These are phyloP conservation scores for Diprion similis DNA, from an alignment of 1,140 invertebrate species.

Conservation along the genomic window DNA sequence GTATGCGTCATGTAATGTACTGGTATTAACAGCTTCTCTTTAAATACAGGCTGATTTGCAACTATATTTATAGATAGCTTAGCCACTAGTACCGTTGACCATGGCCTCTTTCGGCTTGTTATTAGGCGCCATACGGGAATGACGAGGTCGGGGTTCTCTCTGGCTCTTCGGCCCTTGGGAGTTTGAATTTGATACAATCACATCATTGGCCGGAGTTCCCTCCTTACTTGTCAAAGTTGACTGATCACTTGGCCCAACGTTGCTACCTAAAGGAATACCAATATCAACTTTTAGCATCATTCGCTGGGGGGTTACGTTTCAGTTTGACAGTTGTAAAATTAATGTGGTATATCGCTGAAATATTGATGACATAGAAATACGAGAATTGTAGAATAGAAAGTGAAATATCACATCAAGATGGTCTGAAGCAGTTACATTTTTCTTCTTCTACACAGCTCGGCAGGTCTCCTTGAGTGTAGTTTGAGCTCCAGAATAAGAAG, in stretches of 20 bases:
- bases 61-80: slow-evolving; percentile 32
- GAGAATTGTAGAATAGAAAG: too few species aligned
- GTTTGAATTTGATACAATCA: slow-evolving; percentile 46
- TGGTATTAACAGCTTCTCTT: slow-evolving; percentile 52
- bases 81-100: slow-evolving; percentile 68
- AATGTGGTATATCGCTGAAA: too few species aligned
- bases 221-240: slow-evolving; percentile 52
- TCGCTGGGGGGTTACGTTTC: too few species aligned
- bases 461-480: too few species aligned
- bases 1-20: slow-evolving; percentile 57
- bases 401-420: too few species aligned
- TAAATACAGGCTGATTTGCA: slow-evolving; percentile 25
- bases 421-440: too few species aligned
- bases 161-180: slow-evolving; percentile 55
- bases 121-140: slow-evolving; percentile 57
- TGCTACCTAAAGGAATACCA: slow-evolving; percentile 43
- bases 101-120: slow-evolving; percentile 67
- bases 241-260: slow-evolving; percentile 54
- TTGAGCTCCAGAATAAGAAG: too few species aligned
- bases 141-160: slow-evolving; percentile 55
- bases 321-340: too few species aligned
- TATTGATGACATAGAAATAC: too few species aligned
- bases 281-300: too few species aligned
- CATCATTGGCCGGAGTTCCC: slow-evolving; percentile 51
- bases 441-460: too few species aligned